phyloP scores from a whole-genome alignment of 2,888 invertebrate species.

The Drosophila nigricruria region DNA sequence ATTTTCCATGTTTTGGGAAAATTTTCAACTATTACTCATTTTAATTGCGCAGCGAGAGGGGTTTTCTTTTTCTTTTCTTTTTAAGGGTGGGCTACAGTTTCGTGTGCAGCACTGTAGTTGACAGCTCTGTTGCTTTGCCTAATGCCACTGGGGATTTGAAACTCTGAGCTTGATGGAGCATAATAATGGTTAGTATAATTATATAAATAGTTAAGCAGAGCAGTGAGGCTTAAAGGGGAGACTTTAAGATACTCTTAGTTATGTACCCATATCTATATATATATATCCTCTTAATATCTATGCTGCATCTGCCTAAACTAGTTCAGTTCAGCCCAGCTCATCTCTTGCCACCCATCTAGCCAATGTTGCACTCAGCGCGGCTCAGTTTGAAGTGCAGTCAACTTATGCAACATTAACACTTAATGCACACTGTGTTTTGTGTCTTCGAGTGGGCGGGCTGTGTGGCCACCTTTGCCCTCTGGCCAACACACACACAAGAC shows the following conservation, averaged over 20 bases:
- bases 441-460: conserved; percentile 17
- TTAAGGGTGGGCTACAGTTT: conserved; percentile 55
- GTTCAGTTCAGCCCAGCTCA: neutral
- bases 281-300: neutral
- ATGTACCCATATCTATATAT: no score
- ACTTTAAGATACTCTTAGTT: neutral
- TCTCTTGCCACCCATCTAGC: conserved; percentile 41
- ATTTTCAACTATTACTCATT: conserved; percentile 55
- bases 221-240: neutral
- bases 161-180: conserved; percentile 52
- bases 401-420: conserved; percentile 73
- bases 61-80: neutral
- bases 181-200: conserved; percentile 58
- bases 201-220: conserved; percentile 39
- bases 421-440: conserved; percentile 48
- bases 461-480: conserved; percentile 63
- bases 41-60: conserved; percentile 57
- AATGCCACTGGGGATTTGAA: conserved; percentile 68
- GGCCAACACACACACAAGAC: conserved; percentile 46
- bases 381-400: conserved; percentile 43
- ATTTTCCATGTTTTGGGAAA: conserved; percentile 49
- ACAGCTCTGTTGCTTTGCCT: conserved; percentile 59
- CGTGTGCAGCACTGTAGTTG: conserved; percentile 56
- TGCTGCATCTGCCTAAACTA: neutral
- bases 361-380: conserved; percentile 16